Percentiles rank a stretch among this genome's conserved stretches.
Conservation (phyloP, 2,113 vertebrate species). For the Ciconia maguari region DNA sequence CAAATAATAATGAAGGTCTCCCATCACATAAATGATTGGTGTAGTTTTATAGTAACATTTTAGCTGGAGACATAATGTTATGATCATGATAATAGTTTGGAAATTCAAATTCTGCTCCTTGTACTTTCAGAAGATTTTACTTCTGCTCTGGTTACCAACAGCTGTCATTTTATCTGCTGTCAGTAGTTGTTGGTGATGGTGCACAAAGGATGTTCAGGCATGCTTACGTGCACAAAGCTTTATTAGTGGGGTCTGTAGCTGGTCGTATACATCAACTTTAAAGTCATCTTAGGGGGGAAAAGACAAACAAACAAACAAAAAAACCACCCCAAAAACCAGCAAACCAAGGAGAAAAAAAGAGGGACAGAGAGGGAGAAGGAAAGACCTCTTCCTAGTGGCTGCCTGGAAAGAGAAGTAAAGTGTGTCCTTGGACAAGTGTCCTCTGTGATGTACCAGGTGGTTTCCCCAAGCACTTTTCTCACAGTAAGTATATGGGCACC, state of each 20-base stretch:
- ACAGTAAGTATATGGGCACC: background rate
- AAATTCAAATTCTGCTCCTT: background rate
- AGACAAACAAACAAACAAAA: no score
- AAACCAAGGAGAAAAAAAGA: background rate
- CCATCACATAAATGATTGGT: background rate
- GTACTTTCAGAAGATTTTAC: background rate
- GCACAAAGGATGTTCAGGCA: background rate
- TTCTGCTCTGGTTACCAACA: background rate
- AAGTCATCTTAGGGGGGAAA: background rate
- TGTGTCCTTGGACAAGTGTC: background rate
- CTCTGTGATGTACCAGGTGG: rapidly evolving
- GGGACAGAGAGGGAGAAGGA: no score
- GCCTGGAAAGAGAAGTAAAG: background rate
- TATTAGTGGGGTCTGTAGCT: background rate
- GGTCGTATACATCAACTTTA: background rate
- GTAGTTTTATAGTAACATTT: background rate
- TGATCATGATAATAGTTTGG: background rate
- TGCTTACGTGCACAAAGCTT: rapidly evolving
- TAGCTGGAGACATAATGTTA: background rate
- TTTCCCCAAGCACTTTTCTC: background rate
- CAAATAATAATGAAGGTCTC: background rate
- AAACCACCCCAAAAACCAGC: background rate
- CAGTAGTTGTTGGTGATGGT: background rate
- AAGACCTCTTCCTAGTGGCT: background rate
- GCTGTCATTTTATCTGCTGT: background rate